These are phyloP conservation scores for Eulemur mongoz DNA, from an alignment of 2,797 vertebrate species.

Conservation along the genomic window DNA sequence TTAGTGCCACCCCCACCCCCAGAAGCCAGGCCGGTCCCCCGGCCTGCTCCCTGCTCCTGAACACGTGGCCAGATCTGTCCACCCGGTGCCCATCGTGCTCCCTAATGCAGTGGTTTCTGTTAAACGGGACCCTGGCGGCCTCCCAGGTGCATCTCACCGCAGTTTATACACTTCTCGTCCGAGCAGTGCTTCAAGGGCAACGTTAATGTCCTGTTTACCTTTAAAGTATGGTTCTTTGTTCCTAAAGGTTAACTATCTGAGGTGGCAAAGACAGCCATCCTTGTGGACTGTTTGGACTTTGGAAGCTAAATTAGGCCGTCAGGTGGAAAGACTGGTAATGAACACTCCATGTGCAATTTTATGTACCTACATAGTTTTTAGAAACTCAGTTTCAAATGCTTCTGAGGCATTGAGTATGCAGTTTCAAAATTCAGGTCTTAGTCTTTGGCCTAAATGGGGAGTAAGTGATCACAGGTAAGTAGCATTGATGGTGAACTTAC, in stretches of 20 bases:
- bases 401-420: conserved; percentile 86
- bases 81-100: rapidly evolving
- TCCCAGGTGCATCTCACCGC: neutral
- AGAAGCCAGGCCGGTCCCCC: neutral
- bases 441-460: conserved; percentile 79
- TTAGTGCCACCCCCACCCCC: no score
- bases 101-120: neutral
- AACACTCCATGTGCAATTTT: neutral
- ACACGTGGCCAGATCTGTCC: rapidly evolving
- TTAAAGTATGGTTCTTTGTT: neutral
- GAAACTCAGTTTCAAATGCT: conserved; percentile 83
- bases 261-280: conserved; percentile 39
- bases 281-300: conserved; percentile 14
- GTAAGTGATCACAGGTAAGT: conserved; percentile 83
- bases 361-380: conserved; percentile 56
- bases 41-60: neutral
- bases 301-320: conserved; percentile 61
- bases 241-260: neutral
- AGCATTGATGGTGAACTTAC: conserved; percentile 69
- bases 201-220: conserved; percentile 46
- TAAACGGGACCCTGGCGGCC: neutral
- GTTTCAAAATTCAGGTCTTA: conserved; percentile 84
- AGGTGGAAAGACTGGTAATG: neutral
- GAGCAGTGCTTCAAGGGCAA: neutral
- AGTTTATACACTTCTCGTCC: neutral